Base-by-base conservation (phyloP, 2,113 vertebrate genomes). In the Nymphicus hollandicus region DNA sequence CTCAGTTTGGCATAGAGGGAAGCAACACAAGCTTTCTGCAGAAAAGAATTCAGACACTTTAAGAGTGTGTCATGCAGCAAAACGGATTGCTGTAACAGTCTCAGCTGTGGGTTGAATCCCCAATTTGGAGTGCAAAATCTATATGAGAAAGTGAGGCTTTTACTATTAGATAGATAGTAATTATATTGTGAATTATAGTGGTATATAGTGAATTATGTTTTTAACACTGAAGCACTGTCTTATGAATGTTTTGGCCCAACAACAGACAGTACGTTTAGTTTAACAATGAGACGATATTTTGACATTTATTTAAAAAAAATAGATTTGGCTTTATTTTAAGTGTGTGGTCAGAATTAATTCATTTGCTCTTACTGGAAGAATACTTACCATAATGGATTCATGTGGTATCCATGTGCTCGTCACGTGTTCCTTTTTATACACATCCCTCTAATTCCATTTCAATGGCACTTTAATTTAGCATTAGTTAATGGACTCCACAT, bases 321-420 rank as follows among this genome's bases (percentile, higher is more conserved):
- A 96, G 64, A 24, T 93, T 97, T 97, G 92, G 83, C 96, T 97
- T 96, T 82, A 85, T 97, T 95, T 96, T 95, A 96, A 98, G 81
- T 96, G 70, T 95, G 86, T 79, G 83, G 87, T 97, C 94, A 91
- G 94, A 96, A 92, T 87, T 89, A 96, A 98, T 97, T 98, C 18
- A 97, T 98, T 97, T 97, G 94, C 92, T 97, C 83, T 97, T 98
- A 96, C 96, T 97, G 95, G 96, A 97, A 98, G 96, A 95, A 93
- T 96, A 97, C 93, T 98, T 98, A 97, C 69, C 91, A 76, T 97
- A 97, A 98, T 98, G 95, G 94, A 93, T 97, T 98, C 93, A 94
- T 96, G 96, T 97, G 93, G 85, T 97, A 86, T 91, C 97, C 93
- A 96, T 92, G 95, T 97, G 96, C 92, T 90, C 47, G 11, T 98